Percentiles rank a stretch among this genome's conserved stretches.
Evolutionary conservation across 2,113 vertebrate genomes (phyloP).

Genomic region (Psilopsiagon aymara): DNA sequence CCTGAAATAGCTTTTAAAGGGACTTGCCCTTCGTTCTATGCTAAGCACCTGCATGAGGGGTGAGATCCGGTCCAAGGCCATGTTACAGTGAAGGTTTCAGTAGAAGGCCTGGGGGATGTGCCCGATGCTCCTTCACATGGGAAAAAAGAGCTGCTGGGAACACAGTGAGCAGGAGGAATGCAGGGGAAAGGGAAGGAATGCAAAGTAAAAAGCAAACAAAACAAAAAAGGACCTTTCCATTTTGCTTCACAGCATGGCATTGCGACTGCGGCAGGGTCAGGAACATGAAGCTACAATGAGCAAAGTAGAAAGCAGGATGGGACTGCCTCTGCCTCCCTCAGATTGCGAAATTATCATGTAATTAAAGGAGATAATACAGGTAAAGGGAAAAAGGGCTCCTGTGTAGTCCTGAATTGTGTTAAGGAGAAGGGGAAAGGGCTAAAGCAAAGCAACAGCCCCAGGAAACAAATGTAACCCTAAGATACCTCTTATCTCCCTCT

Average conservation of each 20-base stretch:
- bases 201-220: not conserved
- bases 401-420: not conserved
- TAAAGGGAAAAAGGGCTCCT: not conserved
- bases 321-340: not conserved
- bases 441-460: not conserved
- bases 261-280: not conserved
- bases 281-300: not conserved
- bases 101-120: not conserved
- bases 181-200: slow-evolving; percentile 7
- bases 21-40: not conserved
- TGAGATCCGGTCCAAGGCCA: not conserved
- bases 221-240: not conserved
- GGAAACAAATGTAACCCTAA: slow-evolving; percentile 20
- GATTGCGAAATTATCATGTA: not conserved
- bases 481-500: slow-evolving; percentile 1
- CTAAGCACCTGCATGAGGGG: not conserved
- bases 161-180: not conserved
- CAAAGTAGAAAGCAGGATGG: not conserved
- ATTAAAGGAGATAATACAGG: not conserved
- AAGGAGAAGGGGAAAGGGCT: not conserved
- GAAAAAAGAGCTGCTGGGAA: not conserved
- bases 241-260: not conserved
- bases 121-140: not conserved
- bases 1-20: not conserved
- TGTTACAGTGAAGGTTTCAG: not conserved